Evolutionary conservation across 2,113 vertebrate genomes (phyloP).

Genomic region (Rafetus swinhoei): DNA sequence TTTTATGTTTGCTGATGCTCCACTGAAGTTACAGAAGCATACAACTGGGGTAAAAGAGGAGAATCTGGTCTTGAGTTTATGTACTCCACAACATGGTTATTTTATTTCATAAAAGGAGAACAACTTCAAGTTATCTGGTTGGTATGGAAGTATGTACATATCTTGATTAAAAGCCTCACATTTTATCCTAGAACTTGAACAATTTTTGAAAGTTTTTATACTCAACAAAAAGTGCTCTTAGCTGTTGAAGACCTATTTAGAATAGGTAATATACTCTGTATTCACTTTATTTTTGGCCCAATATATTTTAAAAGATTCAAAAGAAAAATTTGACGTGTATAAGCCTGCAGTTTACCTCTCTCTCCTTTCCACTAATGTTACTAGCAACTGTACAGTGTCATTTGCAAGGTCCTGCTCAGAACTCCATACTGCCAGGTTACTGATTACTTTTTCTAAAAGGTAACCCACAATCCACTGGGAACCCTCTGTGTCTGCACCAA

Average conservation of each 20-base stretch:
- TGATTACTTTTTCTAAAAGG: slow-evolving; percentile 98
- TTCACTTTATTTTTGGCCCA: slow-evolving; percentile 53
- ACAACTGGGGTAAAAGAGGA: background rate
- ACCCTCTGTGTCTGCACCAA: slow-evolving; percentile 96
- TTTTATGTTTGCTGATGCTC: background rate
- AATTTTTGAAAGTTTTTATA: background rate
- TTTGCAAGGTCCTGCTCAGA: slow-evolving; percentile 95
- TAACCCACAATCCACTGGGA: slow-evolving; percentile 99
- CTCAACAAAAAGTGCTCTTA: background rate
- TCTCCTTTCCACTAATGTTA: slow-evolving; percentile 95
- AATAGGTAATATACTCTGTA: background rate
- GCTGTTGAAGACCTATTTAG: background rate
- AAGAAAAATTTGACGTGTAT: slow-evolving; percentile 65
- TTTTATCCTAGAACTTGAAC: background rate
- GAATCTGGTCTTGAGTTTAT: background rate
- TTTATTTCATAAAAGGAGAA: background rate
- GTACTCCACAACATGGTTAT: background rate
- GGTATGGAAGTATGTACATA: background rate
- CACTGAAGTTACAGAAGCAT: slow-evolving; percentile 50
- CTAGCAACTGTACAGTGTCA: slow-evolving; percentile 97
- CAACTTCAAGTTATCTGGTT: background rate
- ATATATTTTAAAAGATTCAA: slow-evolving; percentile 67
- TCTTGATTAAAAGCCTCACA: background rate
- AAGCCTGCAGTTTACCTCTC: slow-evolving; percentile 86
- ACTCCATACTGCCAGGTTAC: slow-evolving; percentile 98